Conservation (phyloP, 2,113 vertebrate genomes). For the Phycodurus eques region DNA sequence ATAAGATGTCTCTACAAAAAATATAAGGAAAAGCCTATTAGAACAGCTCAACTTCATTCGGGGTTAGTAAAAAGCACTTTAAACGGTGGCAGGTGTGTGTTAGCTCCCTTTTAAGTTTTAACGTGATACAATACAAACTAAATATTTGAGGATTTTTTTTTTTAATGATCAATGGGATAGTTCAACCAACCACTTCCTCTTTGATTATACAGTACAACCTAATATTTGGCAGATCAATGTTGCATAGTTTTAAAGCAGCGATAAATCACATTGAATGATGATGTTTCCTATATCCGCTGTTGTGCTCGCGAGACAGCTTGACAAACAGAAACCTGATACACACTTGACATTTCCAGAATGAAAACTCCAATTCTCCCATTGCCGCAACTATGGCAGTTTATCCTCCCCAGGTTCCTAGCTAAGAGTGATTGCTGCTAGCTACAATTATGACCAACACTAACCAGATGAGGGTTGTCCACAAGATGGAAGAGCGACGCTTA, state of each 20-base stretch:
- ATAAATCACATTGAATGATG: constrained; percentile 43
- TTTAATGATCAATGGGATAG: constrained; percentile 9
- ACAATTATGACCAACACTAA: constrained; percentile 60
- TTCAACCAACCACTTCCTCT: constrained; percentile 3
- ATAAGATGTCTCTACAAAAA: too few species aligned
- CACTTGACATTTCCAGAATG: constrained; percentile 22
- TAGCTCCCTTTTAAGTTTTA: too few species aligned
- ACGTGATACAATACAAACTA: too few species aligned
- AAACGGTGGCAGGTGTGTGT: too few species aligned
- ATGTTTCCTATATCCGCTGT: constrained; percentile 9
- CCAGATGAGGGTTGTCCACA: constrained; percentile 47
- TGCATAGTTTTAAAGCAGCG: constrained; percentile 22
- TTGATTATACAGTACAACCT: background rate
- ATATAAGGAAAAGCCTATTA: too few species aligned
- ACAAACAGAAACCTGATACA: constrained; percentile 54
- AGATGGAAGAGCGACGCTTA: constrained; percentile 28
- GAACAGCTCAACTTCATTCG: too few species aligned
- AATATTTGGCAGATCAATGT: constrained; percentile 14
- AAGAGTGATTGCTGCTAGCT: constrained; percentile 51
- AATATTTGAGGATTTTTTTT: too few species aligned
- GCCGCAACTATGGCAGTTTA: constrained; percentile 21
- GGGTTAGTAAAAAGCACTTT: too few species aligned
- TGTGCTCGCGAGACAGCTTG: constrained; percentile 45
- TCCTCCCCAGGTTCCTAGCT: constrained; percentile 36
- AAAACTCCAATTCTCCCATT: constrained; percentile 36